These are phyloP conservation scores for Listronotus bonariensis DNA, from an alignment of 1,140 invertebrate species.

Conservation along the genomic window DNA sequence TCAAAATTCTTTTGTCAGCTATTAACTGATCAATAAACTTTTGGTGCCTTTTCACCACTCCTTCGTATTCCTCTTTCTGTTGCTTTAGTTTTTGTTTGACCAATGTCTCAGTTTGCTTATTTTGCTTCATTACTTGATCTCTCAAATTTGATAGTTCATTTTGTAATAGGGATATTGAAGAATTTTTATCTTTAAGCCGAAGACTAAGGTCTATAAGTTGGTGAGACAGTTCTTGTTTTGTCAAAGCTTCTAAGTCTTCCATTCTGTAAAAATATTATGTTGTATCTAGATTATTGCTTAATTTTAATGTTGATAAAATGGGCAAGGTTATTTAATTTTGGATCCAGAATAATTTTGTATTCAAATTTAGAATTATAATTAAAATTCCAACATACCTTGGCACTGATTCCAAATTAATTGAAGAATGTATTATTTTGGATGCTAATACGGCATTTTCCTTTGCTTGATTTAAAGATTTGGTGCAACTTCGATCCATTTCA, in stretches of 20 bases:
- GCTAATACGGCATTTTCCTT: constrained; percentile 42
- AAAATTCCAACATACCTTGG: constrained; percentile 44
- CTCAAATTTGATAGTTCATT: constrained; percentile 47
- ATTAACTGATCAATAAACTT: constrained; percentile 73
- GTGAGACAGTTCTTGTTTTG: constrained; percentile 44
- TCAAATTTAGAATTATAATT: neutral
- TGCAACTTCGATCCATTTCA: constrained; percentile 50
- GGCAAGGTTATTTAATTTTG: too few species aligned
- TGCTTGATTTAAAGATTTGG: constrained; percentile 42
- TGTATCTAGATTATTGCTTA: neutral
- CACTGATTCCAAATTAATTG: constrained; percentile 45
- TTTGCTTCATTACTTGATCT: constrained; percentile 44
- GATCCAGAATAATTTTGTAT: neutral
- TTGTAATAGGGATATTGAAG: constrained; percentile 48
- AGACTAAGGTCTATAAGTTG: constrained; percentile 48
- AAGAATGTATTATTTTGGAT: constrained; percentile 38
- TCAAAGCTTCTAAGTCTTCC: constrained; percentile 45
- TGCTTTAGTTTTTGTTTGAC: constrained; percentile 57
- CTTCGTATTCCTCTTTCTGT: constrained; percentile 69
- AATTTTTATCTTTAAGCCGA: constrained; percentile 51
- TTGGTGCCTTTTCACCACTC: constrained; percentile 66
- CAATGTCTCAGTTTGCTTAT: constrained; percentile 45
- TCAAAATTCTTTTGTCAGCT: constrained; percentile 68
- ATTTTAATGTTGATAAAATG: too few species aligned
- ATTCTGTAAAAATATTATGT: constrained; percentile 35